Evolutionary conservation across 2,113 vertebrate species (phyloP).

Genomic region (Corydoras sp.): DNA sequence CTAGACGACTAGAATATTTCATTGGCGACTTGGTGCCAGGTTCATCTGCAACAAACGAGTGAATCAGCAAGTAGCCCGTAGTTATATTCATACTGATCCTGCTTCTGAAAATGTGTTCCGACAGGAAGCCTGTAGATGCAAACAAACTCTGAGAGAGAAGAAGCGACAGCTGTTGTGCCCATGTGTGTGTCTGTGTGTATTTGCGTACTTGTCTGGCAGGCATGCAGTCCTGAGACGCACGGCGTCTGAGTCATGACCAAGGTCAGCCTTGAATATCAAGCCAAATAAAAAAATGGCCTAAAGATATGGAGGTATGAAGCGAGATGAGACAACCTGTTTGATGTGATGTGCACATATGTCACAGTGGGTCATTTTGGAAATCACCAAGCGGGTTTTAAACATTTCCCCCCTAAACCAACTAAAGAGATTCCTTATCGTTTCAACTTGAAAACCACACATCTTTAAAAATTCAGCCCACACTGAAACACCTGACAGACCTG

Average conservation of each 20-base stretch:
- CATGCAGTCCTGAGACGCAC: constrained; percentile 25
- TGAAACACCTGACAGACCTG: not conserved
- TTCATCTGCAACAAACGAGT: constrained; percentile 1
- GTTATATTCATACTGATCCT: constrained; percentile 28
- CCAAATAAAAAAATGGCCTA: not conserved
- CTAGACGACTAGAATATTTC: not conserved
- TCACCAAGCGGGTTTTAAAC: not conserved
- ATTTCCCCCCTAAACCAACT: too few relatives aligned
- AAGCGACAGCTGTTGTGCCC: constrained; percentile 36
- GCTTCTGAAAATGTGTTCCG: constrained; percentile 35
- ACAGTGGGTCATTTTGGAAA: not conserved
- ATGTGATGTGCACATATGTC: not conserved
- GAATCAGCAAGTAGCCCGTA: constrained; percentile 15
- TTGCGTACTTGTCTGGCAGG: constrained; percentile 20
- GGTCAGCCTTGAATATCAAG: constrained; percentile 33
- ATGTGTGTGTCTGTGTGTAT: constrained; percentile 23
- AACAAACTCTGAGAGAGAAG: constrained; percentile 36
- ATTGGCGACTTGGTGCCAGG: not conserved
- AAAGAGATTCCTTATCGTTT: not conserved
- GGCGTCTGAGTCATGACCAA: constrained; percentile 26
- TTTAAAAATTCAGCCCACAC: not conserved
- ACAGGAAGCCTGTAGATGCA: constrained; percentile 30
- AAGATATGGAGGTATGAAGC: constrained; percentile 8
- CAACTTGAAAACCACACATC: not conserved
- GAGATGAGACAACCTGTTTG: not conserved